phyloP scores from a whole-genome alignment of 2,797 vertebrate species.

The Sylvilagus floridanus region DNA sequence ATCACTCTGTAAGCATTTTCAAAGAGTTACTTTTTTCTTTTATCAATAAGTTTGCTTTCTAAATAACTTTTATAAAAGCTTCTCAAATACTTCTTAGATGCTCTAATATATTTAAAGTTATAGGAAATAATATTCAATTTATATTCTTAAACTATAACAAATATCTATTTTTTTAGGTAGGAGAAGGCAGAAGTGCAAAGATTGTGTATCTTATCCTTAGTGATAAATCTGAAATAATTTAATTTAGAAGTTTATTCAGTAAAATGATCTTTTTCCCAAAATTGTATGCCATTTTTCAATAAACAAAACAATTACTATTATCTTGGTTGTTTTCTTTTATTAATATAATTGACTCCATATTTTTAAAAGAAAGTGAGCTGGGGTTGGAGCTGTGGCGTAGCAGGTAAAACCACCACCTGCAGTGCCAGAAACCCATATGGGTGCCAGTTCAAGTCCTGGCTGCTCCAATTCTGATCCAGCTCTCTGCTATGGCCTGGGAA shows the following conservation, averaged over 20 bases:
- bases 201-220: neutral
- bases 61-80: neutral
- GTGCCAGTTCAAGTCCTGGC: too few relatives aligned
- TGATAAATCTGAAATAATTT: constrained; percentile 41
- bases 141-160: neutral
- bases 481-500: too few relatives aligned
- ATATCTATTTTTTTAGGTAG: neutral
- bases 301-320: neutral
- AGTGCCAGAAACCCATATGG: too few relatives aligned
- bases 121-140: neutral
- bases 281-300: neutral
- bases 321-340: neutral
- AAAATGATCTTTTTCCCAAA: neutral
- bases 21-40: constrained; percentile 33
- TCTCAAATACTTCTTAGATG: neutral
- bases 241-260: neutral
- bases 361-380: constrained; percentile 4
- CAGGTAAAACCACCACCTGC: too few relatives aligned
- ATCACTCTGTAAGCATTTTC: constrained; percentile 37
- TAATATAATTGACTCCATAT: neutral
- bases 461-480: too few relatives aligned
- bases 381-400: too few relatives aligned
- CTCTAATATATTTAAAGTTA: constrained; percentile 35
- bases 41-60: constrained; percentile 47
- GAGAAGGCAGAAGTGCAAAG: neutral